phyloP scores from a whole-genome alignment of 2,888 invertebrate species.

The Lucinisca nassula region DNA sequence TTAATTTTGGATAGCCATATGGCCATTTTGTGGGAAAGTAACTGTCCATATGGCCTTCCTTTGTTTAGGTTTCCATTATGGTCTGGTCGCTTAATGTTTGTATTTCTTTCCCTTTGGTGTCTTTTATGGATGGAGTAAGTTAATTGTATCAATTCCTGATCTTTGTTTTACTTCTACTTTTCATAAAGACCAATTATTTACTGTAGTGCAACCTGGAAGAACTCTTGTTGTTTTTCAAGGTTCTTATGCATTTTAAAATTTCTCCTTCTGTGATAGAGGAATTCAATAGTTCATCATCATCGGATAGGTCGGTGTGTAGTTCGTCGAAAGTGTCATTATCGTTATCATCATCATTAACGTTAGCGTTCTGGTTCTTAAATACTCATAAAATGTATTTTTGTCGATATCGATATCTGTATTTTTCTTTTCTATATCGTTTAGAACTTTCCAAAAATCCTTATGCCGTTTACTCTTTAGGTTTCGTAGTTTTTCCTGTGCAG shows the following conservation, averaged over 20 bases:
- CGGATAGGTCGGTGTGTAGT: background rate
- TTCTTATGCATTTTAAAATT: slow-evolving; percentile 34
- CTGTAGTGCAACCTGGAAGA: too few relatives aligned
- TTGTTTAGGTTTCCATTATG: too few relatives aligned
- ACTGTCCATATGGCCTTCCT: too few relatives aligned
- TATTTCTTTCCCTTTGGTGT: too few relatives aligned
- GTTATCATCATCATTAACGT: background rate
- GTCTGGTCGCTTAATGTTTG: too few relatives aligned
- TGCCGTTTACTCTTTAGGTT: background rate
- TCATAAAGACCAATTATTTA: too few relatives aligned
- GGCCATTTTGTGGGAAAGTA: too few relatives aligned
- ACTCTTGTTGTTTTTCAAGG: slow-evolving; percentile 47
- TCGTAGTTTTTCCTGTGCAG: background rate
- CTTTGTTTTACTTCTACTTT: too few relatives aligned
- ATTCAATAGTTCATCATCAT: slow-evolving; percentile 23
- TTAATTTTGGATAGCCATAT: too few relatives aligned
- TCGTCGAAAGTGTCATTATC: background rate
- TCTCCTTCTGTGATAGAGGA: slow-evolving; percentile 29
- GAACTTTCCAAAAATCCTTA: slow-evolving; percentile 7
- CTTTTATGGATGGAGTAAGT: too few relatives aligned
- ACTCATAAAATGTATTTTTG: background rate
- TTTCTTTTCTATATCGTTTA: background rate
- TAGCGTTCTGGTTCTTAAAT: background rate
- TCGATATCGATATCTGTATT: background rate
- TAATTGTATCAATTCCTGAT: too few relatives aligned